A percentile compares a stretch with the other conserved stretches of the same genome.
Conservation (phyloP, 2,888 invertebrate genomes). For the Drosophila testacea region DNA sequence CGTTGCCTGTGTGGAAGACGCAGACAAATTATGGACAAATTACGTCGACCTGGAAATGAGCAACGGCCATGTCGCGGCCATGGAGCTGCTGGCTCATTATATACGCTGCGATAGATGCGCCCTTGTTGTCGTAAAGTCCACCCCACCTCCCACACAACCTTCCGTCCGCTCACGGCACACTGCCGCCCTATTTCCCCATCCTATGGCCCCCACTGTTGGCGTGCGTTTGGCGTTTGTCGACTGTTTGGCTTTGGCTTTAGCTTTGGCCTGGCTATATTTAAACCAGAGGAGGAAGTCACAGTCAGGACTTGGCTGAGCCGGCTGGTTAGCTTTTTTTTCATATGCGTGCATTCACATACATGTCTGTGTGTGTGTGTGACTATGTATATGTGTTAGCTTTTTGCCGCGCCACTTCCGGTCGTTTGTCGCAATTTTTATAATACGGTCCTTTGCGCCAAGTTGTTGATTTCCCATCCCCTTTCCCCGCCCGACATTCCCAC, state of each 20-base stretch:
- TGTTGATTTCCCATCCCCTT: slow-evolving; percentile 60
- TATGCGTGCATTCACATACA: slow-evolving; percentile 14
- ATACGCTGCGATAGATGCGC: slow-evolving; percentile 66
- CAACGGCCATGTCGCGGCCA: slow-evolving; percentile 69
- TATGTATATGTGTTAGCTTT: slow-evolving; percentile 43
- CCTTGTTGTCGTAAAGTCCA: slow-evolving; percentile 34
- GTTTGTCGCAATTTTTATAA: slow-evolving; percentile 79
- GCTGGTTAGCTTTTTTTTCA: slow-evolving; percentile 52
- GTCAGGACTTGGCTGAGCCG: slow-evolving; percentile 59
- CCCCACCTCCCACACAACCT: not conserved
- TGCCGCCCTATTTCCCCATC: slow-evolving; percentile 11
- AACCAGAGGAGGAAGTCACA: slow-evolving; percentile 76
- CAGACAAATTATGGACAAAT: slow-evolving; percentile 84
- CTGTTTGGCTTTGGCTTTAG: slow-evolving; percentile 67
- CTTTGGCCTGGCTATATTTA: slow-evolving; percentile 67
- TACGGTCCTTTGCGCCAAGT: slow-evolving; percentile 60
- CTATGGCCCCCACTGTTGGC: slow-evolving; percentile 36
- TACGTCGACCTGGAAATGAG: slow-evolving; percentile 84
- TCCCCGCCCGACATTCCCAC: not conserved
- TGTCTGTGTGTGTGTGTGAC: slow-evolving; percentile 28
- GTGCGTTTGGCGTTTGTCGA: slow-evolving; percentile 70
- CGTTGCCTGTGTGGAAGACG: slow-evolving; percentile 67
- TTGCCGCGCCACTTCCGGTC: slow-evolving; percentile 71
- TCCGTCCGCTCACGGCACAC: not conserved
- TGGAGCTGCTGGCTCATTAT: slow-evolving; percentile 74